Evolutionary conservation across 2,888 invertebrate species (phyloP).

Genomic region (Unio pictorum): DNA sequence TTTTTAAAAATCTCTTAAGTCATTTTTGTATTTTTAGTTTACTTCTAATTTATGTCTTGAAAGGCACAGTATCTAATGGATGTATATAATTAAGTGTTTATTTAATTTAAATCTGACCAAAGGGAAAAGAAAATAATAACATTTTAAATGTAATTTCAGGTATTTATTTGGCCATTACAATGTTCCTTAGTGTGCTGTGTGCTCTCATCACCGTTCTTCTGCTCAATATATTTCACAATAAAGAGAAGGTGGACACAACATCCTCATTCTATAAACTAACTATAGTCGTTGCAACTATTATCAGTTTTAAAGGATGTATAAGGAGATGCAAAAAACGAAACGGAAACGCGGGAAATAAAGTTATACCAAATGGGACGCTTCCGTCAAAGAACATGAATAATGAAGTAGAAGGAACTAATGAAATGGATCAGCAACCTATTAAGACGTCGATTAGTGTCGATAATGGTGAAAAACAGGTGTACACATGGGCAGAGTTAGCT

Average conservation of each 20-base stretch:
- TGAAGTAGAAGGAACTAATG: neutral
- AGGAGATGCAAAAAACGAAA: neutral
- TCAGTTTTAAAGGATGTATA: too few relatives aligned
- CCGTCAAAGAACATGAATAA: neutral
- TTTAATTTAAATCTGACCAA: too few relatives aligned
- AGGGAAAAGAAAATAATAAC: too few relatives aligned
- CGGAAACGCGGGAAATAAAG: neutral
- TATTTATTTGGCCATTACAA: constrained; percentile 3
- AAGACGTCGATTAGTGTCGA: neutral
- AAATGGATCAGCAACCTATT: neutral
- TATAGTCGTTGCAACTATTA: too few relatives aligned
- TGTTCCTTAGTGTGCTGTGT: neutral
- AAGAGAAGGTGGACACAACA: neutral
- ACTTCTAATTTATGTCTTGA: too few relatives aligned
- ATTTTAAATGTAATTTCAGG: neutral
- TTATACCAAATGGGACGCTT: neutral
- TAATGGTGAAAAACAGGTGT: neutral
- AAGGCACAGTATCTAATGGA: too few relatives aligned
- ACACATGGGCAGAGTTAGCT: constrained; percentile 3
- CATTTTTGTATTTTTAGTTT: too few relatives aligned
- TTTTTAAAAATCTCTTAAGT: too few relatives aligned
- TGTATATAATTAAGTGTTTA: too few relatives aligned
- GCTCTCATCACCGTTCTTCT: constrained; percentile 4
- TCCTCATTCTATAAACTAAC: too few relatives aligned
- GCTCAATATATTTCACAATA: constrained; percentile 1